Evolutionary conservation across 2,113 vertebrate species (phyloP).

Genomic region (Lontra canadensis): DNA sequence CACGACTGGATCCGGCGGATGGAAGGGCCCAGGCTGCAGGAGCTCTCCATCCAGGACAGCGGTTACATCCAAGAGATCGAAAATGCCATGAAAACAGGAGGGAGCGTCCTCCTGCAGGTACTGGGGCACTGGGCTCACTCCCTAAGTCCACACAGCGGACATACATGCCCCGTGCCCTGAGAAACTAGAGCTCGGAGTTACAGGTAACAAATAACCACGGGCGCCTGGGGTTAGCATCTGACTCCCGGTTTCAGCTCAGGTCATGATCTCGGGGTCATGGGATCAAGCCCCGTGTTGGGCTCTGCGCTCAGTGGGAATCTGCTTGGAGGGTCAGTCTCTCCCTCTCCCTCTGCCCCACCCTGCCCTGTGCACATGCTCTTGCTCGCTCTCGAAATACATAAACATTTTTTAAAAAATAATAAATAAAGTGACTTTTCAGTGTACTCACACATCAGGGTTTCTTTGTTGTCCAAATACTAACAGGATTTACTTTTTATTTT

Average conservation of each 20-base stretch:
- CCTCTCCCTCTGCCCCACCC: not conserved
- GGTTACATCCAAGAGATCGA: conserved; percentile 72
- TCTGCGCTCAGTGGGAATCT: not conserved
- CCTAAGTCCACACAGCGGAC: not conserved
- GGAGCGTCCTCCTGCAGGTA: conserved; percentile 80
- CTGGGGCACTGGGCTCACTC: too few species aligned
- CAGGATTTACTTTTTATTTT: not conserved
- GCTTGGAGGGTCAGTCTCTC: not conserved
- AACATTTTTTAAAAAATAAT: not conserved
- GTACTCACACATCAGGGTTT: not conserved
- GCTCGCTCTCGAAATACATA: not conserved
- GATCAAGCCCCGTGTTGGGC: not conserved
- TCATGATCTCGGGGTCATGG: not conserved
- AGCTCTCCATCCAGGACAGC: conserved; percentile 66
- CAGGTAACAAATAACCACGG: not conserved
- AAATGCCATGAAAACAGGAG: conserved; percentile 74
- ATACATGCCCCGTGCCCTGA: not conserved
- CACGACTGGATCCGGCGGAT: conserved; percentile 78
- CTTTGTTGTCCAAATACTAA: not conserved
- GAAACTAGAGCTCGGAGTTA: not conserved
- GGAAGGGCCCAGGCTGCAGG: conserved; percentile 74
- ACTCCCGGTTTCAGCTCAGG: not conserved
- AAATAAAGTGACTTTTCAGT: not conserved
- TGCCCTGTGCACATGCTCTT: too few species aligned
- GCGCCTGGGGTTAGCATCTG: not conserved